Evolutionary conservation across 2,113 vertebrate species (phyloP).

Genomic region (Litocranius walleri): DNA sequence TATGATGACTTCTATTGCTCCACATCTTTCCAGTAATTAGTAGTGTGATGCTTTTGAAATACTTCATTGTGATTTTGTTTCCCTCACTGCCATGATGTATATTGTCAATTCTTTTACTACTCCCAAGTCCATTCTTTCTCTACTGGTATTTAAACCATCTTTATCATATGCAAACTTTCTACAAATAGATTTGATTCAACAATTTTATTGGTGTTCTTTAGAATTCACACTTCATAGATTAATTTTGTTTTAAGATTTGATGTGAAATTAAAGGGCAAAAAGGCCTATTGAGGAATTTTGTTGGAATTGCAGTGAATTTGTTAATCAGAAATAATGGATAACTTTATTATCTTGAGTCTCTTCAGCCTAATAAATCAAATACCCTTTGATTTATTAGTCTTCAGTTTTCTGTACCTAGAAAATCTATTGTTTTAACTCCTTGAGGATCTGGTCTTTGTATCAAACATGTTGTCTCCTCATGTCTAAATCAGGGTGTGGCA

Average conservation of each 20-base stretch:
- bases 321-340: neutral
- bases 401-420: neutral
- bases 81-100: neutral
- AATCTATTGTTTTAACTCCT: neutral
- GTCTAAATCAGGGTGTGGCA: neutral
- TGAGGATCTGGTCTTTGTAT: neutral
- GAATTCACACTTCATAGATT: neutral
- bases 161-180: neutral
- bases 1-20: neutral
- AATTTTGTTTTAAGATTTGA: neutral
- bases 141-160: neutral
- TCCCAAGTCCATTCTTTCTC: neutral
- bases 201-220: constrained; percentile 10
- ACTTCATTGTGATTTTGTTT: neutral
- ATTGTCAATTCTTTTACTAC: neutral
- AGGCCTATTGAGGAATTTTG: neutral
- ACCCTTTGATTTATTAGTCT: neutral
- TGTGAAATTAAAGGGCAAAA: constrained; percentile 20
- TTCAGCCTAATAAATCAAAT: neutral
- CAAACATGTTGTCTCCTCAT: neutral
- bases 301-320: neutral
- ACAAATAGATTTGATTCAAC: neutral
- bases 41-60: neutral
- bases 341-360: neutral
- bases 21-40: neutral